Base-by-base conservation (phyloP, 2,113 vertebrate species). In the Trinectes maculatus region DNA sequence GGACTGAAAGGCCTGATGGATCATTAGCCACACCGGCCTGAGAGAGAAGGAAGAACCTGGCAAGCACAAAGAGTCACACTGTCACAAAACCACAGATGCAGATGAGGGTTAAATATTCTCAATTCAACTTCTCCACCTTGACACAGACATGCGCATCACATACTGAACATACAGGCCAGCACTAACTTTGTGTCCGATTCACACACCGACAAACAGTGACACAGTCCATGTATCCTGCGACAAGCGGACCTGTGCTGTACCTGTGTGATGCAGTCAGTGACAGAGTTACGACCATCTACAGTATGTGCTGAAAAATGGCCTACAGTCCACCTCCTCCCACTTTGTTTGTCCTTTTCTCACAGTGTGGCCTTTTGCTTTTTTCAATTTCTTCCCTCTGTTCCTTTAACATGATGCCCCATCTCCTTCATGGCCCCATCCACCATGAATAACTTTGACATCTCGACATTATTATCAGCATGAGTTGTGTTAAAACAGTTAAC, bases 231-330 rank as follows among this genome's bases (percentile, higher is more conserved):
- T 58, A 68, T 37, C 86, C 83, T 18, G 79, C 67, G 6, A 86
- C 7, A 83, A 79, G 66, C 71, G 48, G 80, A 53, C 79, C 79
- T 67, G 85, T 67, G 89, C 76, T 29, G 49, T 84, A 84, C 80
- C 80, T 78, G 71, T 81, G 57, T 15, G 61, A 58, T 60, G 59
- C 70, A 64, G 82, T 83, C 82, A 65, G 75, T 63, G 47, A 63
- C 58, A 43, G 40, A 34, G 72, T 67, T 28, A 81, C 77, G 74
- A 82, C 79, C 67, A 71, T 76, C 86, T 77, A 47, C 74, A 84
- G n/a, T n/a, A n/a, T n/a, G n/a, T n/a, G n/a, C n/a, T 86, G 81
- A 87, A 89, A 91, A 87, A 85, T 72, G 70, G 72, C 70, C 74
- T 81, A 62, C 53, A 74, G 68, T 71, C 62, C 65, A 71, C 73